Percentiles rank a stretch among this genome's conserved stretches.
Evolutionary conservation across 2,113 vertebrate genomes (phyloP).

Genomic region (Lepus americanus): DNA sequence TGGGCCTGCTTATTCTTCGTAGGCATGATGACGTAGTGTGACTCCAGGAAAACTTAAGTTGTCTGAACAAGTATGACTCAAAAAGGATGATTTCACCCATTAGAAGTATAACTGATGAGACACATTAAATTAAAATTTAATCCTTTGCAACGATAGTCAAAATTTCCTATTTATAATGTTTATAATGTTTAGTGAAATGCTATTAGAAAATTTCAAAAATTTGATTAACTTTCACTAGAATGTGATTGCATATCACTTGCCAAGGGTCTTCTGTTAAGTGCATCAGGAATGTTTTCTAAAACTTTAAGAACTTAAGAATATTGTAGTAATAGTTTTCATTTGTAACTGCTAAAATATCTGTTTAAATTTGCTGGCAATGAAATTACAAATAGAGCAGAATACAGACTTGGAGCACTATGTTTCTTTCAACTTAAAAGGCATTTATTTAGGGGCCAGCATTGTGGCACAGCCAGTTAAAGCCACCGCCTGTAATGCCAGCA

Average conservation of each 20-base stretch:
- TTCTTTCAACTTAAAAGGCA: not conserved
- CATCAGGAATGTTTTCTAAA: slow-evolving; percentile 3
- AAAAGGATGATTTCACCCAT: not conserved
- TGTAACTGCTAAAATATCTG: not conserved
- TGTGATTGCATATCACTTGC: not conserved
- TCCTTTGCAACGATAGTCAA: not conserved
- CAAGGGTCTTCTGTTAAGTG: slow-evolving; percentile 36
- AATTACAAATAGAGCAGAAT: not conserved
- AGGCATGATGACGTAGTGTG: not conserved
- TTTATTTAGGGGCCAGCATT: no score
- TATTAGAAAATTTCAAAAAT: slow-evolving; percentile 39
- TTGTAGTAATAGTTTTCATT: not conserved
- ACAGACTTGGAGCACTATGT: not conserved
- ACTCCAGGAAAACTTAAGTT: slow-evolving; percentile 1
- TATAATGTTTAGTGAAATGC: not conserved
- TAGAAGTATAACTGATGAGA: slow-evolving; percentile 13
- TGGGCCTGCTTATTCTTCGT: not conserved
- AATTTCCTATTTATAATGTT: not conserved
- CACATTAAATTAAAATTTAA: not conserved
- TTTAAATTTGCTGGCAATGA: slow-evolving; percentile 32
- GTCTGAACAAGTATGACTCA: not conserved
- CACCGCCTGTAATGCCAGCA: no score
- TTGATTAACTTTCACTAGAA: not conserved
- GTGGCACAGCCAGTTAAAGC: no score
- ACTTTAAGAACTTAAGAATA: slow-evolving; percentile 49